These are phyloP conservation scores for Sycophaga agraensis DNA, from an alignment of 1,140 invertebrate species.

Conservation along the genomic window DNA sequence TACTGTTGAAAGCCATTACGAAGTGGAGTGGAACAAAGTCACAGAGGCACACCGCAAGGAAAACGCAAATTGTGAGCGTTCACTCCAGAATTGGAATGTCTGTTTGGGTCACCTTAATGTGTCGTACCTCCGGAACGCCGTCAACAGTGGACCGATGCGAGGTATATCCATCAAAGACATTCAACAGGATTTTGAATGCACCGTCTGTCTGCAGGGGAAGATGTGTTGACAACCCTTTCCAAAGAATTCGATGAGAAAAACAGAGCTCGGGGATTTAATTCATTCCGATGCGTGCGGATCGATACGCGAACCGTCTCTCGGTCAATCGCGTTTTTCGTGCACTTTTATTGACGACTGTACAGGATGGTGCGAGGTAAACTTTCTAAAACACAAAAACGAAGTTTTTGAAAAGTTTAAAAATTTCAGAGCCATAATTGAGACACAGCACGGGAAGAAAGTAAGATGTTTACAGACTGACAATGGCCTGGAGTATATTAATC, in stretches of 20 bases:
- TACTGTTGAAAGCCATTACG: too few relatives aligned
- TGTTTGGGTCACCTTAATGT: too few relatives aligned
- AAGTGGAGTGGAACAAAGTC: too few relatives aligned
- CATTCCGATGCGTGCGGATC: not conserved
- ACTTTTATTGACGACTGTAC: not conserved
- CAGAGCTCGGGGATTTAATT: constrained; percentile 33
- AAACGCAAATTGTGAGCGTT: too few relatives aligned
- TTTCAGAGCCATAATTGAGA: not conserved
- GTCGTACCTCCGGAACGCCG: too few relatives aligned
- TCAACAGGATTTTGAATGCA: constrained; percentile 29
- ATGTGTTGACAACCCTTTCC: constrained; percentile 32
- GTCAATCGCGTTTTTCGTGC: not conserved
- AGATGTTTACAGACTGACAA: constrained; percentile 1
- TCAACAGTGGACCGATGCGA: too few relatives aligned
- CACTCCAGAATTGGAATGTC: too few relatives aligned
- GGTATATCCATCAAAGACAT: constrained; percentile 14
- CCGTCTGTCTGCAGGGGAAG: constrained; percentile 39
- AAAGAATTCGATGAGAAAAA: constrained; percentile 21
- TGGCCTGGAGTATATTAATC: not conserved
- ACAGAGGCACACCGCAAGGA: too few relatives aligned
- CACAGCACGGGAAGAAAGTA: not conserved
- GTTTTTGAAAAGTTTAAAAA: not conserved
- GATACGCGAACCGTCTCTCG: not conserved
- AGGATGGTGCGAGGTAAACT: not conserved
- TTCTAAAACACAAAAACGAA: not conserved